A percentile compares a stretch with the other conserved stretches of the same genome.
Conservation (phyloP, 2,888 invertebrate species). For the Arctia plantaginis region DNA sequence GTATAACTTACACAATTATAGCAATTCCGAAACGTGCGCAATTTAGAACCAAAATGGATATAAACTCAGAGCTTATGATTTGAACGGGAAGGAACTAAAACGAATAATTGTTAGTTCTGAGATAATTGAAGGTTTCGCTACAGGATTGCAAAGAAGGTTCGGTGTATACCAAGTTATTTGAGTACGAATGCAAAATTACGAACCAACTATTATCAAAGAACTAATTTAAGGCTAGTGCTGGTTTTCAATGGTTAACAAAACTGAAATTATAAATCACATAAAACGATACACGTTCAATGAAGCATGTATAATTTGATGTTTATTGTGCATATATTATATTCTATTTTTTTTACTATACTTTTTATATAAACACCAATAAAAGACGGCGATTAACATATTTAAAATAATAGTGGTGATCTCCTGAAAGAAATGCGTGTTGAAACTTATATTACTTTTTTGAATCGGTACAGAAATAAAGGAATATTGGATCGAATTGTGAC, state of each 20-base stretch:
- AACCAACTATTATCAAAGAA: constrained; percentile 34
- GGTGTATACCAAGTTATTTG: constrained; percentile 39
- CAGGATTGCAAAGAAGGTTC: constrained; percentile 60
- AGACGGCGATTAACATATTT: too few relatives aligned
- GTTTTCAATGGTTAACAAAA: neutral
- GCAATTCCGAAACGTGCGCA: constrained; percentile 64
- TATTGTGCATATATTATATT: too few relatives aligned
- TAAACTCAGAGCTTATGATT: constrained; percentile 57
- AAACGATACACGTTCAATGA: too few relatives aligned
- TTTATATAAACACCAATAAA: too few relatives aligned
- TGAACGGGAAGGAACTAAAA: constrained; percentile 60
- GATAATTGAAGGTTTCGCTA: constrained; percentile 63
- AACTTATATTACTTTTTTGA: too few relatives aligned
- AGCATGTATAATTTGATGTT: too few relatives aligned
- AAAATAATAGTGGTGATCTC: too few relatives aligned
- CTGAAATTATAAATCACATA: neutral
- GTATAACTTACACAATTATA: constrained; percentile 58
- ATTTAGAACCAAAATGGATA: constrained; percentile 65
- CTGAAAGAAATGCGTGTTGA: too few relatives aligned
- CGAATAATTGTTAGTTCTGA: constrained; percentile 64
- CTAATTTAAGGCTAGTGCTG: neutral
- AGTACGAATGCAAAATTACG: constrained; percentile 34
- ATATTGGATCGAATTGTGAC: too few relatives aligned
- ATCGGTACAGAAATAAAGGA: too few relatives aligned
- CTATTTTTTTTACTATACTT: too few relatives aligned